Percentiles rank a stretch among this genome's conserved stretches.
Evolutionary conservation across 2,888 invertebrate species (phyloP).

Genomic region (Pheosia tremula): DNA sequence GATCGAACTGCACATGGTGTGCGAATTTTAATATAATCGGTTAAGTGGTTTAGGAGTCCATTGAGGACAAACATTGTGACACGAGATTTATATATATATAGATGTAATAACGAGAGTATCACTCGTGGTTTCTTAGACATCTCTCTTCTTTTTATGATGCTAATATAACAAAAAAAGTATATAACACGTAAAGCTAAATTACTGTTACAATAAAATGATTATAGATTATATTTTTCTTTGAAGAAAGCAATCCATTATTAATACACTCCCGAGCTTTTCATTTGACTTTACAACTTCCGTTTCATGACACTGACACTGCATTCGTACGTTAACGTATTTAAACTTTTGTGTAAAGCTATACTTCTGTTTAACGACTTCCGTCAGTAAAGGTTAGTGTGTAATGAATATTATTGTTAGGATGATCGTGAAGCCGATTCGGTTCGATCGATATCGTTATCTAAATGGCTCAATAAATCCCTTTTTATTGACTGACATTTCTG

Average conservation of each 20-base stretch:
- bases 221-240: too few relatives aligned
- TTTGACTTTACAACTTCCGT: neutral
- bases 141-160: too few relatives aligned
- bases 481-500: constrained; percentile 43
- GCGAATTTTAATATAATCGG: too few relatives aligned
- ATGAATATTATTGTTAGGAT: constrained; percentile 35
- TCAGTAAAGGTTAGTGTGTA: constrained; percentile 23
- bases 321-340: neutral
- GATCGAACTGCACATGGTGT: too few relatives aligned
- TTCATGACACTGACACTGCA: neutral
- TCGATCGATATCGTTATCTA: constrained; percentile 25
- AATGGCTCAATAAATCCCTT: constrained; percentile 42
- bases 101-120: too few relatives aligned
- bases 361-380: constrained; percentile 3
- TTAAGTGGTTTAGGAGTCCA: too few relatives aligned
- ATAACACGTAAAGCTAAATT: too few relatives aligned
- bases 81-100: too few relatives aligned
- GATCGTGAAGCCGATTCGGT: constrained; percentile 19
- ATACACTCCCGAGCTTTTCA: neutral
- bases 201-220: too few relatives aligned
- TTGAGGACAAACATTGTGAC: too few relatives aligned
- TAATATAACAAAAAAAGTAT: too few relatives aligned
- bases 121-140: too few relatives aligned
- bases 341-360: neutral
- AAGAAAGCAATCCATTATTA: neutral